Conservation (phyloP, 1,140 invertebrate genomes). For the Hyles euphorbiae region DNA sequence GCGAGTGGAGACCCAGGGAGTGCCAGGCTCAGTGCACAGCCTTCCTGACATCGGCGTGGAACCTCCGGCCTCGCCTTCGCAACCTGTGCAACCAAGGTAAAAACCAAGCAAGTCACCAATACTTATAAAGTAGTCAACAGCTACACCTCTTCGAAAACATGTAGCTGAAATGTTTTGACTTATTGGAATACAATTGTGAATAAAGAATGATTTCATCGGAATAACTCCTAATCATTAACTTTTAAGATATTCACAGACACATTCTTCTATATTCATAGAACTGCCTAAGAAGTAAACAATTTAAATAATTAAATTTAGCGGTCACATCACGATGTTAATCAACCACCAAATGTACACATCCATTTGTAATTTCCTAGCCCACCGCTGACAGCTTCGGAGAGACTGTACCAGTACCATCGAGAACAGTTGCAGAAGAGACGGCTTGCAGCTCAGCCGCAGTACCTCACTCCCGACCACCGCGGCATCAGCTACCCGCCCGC, state of each 20-base stretch:
- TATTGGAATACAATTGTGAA: too few relatives aligned
- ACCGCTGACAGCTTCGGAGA: conserved; percentile 40
- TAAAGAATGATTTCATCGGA: too few relatives aligned
- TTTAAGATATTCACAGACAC: too few relatives aligned
- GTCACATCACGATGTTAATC: too few relatives aligned
- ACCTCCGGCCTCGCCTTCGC: conserved; percentile 22
- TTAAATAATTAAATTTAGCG: too few relatives aligned
- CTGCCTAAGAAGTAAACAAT: too few relatives aligned
- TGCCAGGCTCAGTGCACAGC: conserved; percentile 66
- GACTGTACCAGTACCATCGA: conserved; percentile 46
- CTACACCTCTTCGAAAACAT: too few relatives aligned
- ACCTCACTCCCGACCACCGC: conserved; percentile 69
- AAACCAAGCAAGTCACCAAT: not conserved
- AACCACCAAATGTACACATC: too few relatives aligned
- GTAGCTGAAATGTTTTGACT: too few relatives aligned
- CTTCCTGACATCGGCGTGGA: conserved; percentile 60
- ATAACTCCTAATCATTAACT: too few relatives aligned
- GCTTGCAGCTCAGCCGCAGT: conserved; percentile 29
- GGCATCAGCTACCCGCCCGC: conserved; percentile 71
- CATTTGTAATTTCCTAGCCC: conserved; percentile 23
- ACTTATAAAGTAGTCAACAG: too few relatives aligned
- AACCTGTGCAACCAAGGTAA: conserved; percentile 23
- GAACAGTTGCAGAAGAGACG: conserved; percentile 39
- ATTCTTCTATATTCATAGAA: too few relatives aligned
- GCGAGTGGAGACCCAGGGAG: conserved; percentile 82